Base-by-base conservation (phyloP, 2,113 vertebrate genomes). In the Catagonus wagneri region DNA sequence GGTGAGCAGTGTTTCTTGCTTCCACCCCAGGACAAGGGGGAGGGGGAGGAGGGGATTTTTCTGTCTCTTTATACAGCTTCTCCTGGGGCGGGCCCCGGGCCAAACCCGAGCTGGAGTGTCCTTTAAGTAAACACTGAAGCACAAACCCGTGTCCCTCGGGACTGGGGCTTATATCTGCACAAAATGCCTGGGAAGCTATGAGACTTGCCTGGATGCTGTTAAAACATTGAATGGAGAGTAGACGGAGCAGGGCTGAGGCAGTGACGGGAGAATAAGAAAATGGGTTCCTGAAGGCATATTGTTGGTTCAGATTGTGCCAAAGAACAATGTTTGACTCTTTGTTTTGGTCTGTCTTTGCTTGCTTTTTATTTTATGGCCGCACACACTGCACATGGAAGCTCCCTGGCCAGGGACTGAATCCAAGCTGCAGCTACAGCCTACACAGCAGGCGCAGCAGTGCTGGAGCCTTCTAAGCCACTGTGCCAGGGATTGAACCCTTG, bases 211-310 rank as follows among this genome's bases (percentile, higher is more conserved):
- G 12, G 63, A 58, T 44, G 36, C 6, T 58, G 12, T 19, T 15
- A 4, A 19, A 39, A 13, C 9, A 4, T 20, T 7, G 22, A 5
- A 16, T 15, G 27, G 23, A 58, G 11, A 32, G 6, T 0, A 23
- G 60, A 6, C 44, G 11, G 22, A 74, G 27, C 39, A 17, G 39
- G 22, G 14, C 75, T 25, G 50, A 27, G 9, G 13, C 32, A 15
- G 34, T 11, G n/a, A 5, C 0, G 13, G 1, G 32, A 83, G 76
- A 12, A 23, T 63, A 72, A 32, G 11, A 13, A 29, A 36, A 39
- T 1, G 6, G 34, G 60, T 1, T 39, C 75, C 10, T 75, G 52
- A n/a, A 2, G 0, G 52, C 23, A 7, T 3, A 17, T 1, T 3
- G 32, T 71, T 44, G 5, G 29, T 65, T 74, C 86, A 29, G 22